These are phyloP conservation scores for Eptatretus burgeri DNA, from an alignment of 2,113 vertebrate genomes.

Conservation along the genomic window DNA sequence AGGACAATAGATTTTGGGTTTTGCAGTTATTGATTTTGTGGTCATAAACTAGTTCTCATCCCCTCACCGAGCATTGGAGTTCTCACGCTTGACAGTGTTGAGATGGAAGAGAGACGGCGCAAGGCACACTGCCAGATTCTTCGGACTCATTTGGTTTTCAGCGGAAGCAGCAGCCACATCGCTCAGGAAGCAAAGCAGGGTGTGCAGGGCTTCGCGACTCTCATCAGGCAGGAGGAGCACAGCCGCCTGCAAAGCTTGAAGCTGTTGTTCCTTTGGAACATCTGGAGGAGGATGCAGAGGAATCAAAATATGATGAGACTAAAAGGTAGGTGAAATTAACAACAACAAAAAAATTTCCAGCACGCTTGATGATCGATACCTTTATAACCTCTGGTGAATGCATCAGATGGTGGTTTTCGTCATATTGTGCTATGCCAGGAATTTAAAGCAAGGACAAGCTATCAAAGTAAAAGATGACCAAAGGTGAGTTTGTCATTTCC, in stretches of 20 bases:
- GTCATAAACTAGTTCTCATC: neutral
- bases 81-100: conserved; percentile 37
- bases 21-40: neutral
- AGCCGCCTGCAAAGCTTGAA: conserved; percentile 30
- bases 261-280: conserved; percentile 31
- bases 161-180: conserved; percentile 32
- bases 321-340: no score
- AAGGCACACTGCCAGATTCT: conserved; percentile 43
- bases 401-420: no score
- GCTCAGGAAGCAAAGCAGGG: conserved; percentile 44
- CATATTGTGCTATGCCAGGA: no score
- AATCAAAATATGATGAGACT: no score
- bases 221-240: conserved; percentile 38
- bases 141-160: conserved; percentile 47
- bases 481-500: no score
- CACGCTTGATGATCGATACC: no score
- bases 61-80: conserved; percentile 26
- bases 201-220: conserved; percentile 49
- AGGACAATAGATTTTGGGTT: neutral
- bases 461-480: no score
- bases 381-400: no score
- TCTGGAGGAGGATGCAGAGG: conserved; percentile 14
- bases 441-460: no score
- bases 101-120: conserved; percentile 53
- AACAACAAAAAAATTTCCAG: no score